Percentiles rank a stretch among this genome's conserved stretches.
Conservation (phyloP, 2,888 invertebrate species). For the Priapulus caudatus region DNA sequence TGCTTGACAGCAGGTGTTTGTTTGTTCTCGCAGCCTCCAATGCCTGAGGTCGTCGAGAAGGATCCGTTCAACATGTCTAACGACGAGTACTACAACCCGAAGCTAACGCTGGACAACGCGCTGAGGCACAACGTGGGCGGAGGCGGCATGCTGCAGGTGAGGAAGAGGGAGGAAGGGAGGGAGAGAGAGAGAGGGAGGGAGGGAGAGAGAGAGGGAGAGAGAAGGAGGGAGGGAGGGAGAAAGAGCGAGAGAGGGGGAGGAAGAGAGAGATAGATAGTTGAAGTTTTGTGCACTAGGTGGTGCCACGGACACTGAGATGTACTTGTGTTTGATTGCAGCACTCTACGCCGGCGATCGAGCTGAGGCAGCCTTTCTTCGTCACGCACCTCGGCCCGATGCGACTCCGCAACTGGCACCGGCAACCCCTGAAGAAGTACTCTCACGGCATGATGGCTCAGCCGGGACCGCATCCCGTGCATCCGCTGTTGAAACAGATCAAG, state of each 20-base stretch:
- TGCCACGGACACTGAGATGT: no score
- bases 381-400: slow-evolving; percentile 75
- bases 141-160: slow-evolving; percentile 49
- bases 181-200: not conserved
- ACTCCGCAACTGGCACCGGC: slow-evolving; percentile 83
- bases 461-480: slow-evolving; percentile 66
- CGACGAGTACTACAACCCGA: slow-evolving; percentile 87
- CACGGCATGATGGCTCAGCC: slow-evolving; percentile 57
- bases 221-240: not conserved
- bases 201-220: not conserved
- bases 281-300: no score
- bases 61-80: slow-evolving; percentile 98
- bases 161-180: not conserved
- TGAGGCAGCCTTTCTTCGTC: slow-evolving; percentile 87
- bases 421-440: slow-evolving; percentile 71
- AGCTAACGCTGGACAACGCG: slow-evolving; percentile 51
- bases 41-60: slow-evolving; percentile 45
- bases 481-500: slow-evolving; percentile 75
- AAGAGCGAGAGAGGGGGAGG: no score
- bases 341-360: slow-evolving; percentile 90
- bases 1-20: no score
- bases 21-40: not conserved
- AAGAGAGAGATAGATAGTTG: no score
- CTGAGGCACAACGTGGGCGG: slow-evolving; percentile 52
- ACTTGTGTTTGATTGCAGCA: slow-evolving; percentile 67